Conservation (phyloP, 2,797 vertebrate genomes). For the Pelobates cultripes region DNA sequence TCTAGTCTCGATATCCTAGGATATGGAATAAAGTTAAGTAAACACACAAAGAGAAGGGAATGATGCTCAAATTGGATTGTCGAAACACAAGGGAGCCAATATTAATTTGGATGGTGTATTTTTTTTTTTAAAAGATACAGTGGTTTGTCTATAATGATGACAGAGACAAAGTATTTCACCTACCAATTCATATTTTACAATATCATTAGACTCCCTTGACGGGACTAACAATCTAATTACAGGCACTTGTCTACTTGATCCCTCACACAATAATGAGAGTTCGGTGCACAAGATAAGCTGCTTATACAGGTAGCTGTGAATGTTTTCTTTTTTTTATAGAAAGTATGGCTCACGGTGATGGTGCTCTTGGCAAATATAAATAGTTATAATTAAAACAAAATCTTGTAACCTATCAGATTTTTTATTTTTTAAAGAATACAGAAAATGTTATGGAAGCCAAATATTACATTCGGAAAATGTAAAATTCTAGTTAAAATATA, state of each 20-base stretch:
- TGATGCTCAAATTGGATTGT: constrained; percentile 35
- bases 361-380: not conserved
- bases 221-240: constrained; percentile 27
- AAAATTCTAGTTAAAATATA: no score
- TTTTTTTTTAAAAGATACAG: not conserved
- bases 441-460: no score
- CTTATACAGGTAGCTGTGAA: not conserved
- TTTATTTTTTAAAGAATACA: no score
- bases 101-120: constrained; percentile 18
- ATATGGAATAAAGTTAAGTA: constrained; percentile 24
- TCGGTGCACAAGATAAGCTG: not conserved
- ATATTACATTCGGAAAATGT: no score
- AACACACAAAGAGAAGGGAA: constrained; percentile 14
- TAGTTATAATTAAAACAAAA: no score
- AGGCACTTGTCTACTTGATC: constrained; percentile 28
- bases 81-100: constrained; percentile 29
- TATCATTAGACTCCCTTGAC: constrained; percentile 36
- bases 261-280: constrained; percentile 15
- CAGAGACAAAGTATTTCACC: constrained; percentile 18
- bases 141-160: constrained; percentile 9
- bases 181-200: constrained; percentile 12
- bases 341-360: not conserved
- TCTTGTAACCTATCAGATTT: no score
- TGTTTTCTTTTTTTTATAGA: constrained; percentile 6
- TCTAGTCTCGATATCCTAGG: not conserved